Evolutionary conservation across 2,797 vertebrate genomes (phyloP), one percentile per base, ranked within the genome.

Genomic region (Bovichtus variegatus): DNA sequence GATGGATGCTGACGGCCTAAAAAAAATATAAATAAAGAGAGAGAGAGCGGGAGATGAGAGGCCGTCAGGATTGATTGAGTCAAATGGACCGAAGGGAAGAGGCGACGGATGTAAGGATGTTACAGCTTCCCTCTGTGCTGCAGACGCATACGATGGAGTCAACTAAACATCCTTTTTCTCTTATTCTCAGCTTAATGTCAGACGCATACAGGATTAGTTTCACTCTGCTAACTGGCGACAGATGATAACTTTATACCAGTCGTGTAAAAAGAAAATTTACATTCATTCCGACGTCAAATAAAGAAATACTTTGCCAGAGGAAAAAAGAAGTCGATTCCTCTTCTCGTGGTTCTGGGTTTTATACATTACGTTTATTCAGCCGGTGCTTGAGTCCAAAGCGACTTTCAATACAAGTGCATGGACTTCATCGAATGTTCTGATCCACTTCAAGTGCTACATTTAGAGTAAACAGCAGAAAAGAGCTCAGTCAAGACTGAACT

Each of bases 1-100:
- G 87, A 85, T 79, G 77, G 76, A 86, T 71, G 85, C 83, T 85
- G 85, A 87, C 51, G 49, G 85, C 81, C 85, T 54, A 65, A 74
- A 80, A 78, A 29, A 57, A 63, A 71, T 51, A 70, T 27, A 66
- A 54, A 58, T 18, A 61, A 49, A 51, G 27, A 34, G 38, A 65
- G 51, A 76, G 62, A 55, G 65, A 64, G 73, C 7, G 59, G 53
- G 67, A 86, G 85, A 91, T 89, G 85, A 67, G 80, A 78, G 73
- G 62, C 55, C 89, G 87, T 89, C 86, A 80, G 78, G 61, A 77
- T 0, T 79, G 83, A 89, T 85, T 47, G 84, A 87, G 74, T 69
- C 74, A 71, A 63, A 80, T 27, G 67, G 60, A 67, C 29, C 66
- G 87, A 85, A 73, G 84, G 79, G 51, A 40, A 73, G 57, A 82